Evolutionary conservation across 2,888 invertebrate genomes (phyloP), one percentile per base, ranked within the genome.

Genomic region (Pilophorus perplexus): DNA sequence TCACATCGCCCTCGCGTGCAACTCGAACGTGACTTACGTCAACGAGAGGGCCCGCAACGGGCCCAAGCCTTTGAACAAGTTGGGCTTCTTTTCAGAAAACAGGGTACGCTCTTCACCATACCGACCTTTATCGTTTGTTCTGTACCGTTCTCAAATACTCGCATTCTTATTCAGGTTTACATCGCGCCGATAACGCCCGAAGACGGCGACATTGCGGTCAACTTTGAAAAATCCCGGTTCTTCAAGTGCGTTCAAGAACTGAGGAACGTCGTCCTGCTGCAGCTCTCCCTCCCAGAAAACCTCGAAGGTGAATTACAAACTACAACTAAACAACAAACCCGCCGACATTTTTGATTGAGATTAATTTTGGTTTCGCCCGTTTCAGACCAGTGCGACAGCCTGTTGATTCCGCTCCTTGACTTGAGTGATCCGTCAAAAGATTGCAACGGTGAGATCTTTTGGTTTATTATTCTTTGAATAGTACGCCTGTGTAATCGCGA

Each of bases 271-370:
- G 83, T 86, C 69, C 81, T 82, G 70, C 75, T 88, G 64, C 81
- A 81, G 73, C 76, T 88, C 57, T 77, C 80, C 70, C 78, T 88
- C 68, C 88, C 88, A 10, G 82, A 83, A 70, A 80, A 81, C 16
- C 82, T 82, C 74, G 78, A 81, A 75, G 82, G 83, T 81, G 79
- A 27, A 33, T 27, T 37, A 54, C 54, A 27, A 18, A 50, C 14
- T 3, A 42, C 42, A 33, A 33, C 10, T 33, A n/a, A n/a, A n/a
- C n/a, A n/a, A n/a, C n/a, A n/a, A n/a, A n/a, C n/a, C n/a, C n/a
- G n/a, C n/a, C n/a, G n/a, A n/a, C n/a, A n/a, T n/a, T 6, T 16
- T 5, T 42, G 42, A 42, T 42, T 5, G 16, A 6, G 12, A 42
- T 6, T 42, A 20, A 48, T 48, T 8, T 48, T 48, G 12, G 14